These are phyloP conservation scores for Bugula neritina DNA, from an alignment of 2,888 invertebrate species.

Conservation along the genomic window DNA sequence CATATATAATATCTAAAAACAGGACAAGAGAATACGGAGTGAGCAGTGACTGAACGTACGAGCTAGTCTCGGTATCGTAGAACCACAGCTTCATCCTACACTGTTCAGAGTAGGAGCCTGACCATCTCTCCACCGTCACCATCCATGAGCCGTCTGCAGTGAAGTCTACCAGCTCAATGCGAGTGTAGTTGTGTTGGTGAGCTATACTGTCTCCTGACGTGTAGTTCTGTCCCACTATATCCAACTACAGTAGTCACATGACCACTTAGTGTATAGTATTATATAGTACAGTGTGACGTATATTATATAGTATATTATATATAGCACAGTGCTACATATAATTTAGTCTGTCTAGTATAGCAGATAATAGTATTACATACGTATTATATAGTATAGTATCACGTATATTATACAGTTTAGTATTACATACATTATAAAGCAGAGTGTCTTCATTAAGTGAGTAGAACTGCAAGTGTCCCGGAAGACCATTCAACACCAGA, in stretches of 20 bases:
- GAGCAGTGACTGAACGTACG: too few relatives aligned
- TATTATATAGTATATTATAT: too few relatives aligned
- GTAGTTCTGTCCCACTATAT: slow-evolving; percentile 68
- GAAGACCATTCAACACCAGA: slow-evolving; percentile 66
- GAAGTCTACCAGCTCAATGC: slow-evolving; percentile 65
- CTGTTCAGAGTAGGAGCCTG: slow-evolving; percentile 45
- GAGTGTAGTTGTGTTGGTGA: slow-evolving; percentile 60
- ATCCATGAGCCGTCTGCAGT: slow-evolving; percentile 67
- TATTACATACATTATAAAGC: slow-evolving; percentile 69
- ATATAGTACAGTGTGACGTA: too few relatives aligned
- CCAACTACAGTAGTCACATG: slow-evolving; percentile 55
- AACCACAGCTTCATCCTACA: slow-evolving; percentile 28
- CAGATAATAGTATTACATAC: too few relatives aligned
- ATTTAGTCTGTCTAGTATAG: too few relatives aligned
- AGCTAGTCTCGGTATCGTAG: slow-evolving; percentile 25
- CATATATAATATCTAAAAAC: too few relatives aligned
- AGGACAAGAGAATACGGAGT: too few relatives aligned
- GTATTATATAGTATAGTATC: too few relatives aligned
- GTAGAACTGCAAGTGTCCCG: slow-evolving; percentile 72
- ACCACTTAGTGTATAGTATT: too few relatives aligned
- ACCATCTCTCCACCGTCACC: slow-evolving; percentile 60
- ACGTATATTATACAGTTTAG: too few relatives aligned
- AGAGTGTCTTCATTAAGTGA: slow-evolving; percentile 60
- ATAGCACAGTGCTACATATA: too few relatives aligned
- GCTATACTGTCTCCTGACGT: slow-evolving; percentile 61